phyloP scores from a whole-genome alignment of 1,140 invertebrate species.

The Aphelenchoides avenae region DNA sequence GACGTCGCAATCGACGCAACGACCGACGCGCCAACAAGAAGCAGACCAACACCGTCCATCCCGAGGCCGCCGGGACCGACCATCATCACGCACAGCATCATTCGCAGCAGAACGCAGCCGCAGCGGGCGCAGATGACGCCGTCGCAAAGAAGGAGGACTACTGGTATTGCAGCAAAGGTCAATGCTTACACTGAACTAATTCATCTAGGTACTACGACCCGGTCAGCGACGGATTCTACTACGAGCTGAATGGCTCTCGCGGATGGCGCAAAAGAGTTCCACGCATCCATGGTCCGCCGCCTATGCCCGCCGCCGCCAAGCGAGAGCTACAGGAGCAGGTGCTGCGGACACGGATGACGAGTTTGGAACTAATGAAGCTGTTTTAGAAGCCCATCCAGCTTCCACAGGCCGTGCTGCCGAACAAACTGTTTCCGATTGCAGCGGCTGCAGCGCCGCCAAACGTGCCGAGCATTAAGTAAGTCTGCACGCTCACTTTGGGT shows the following conservation, averaged over 20 bases:
- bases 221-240: conserved; percentile 53
- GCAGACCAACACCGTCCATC: neutral
- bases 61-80: no score
- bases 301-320: no score
- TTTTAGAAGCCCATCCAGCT: conserved; percentile 9
- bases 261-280: conserved; percentile 53
- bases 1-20: no score
- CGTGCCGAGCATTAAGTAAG: no score
- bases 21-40: no score
- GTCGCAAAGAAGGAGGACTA: conserved; percentile 23
- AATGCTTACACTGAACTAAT: neutral
- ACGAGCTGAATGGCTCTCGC: conserved; percentile 54
- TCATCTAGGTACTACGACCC: conserved; percentile 34
- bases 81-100: conserved; percentile 4
- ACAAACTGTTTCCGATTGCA: conserved; percentile 32
- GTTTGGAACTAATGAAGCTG: neutral
- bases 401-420: conserved; percentile 16
- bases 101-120: no score
- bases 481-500: neutral
- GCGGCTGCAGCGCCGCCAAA: conserved; percentile 10
- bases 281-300: conserved; percentile 22
- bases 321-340: conserved; percentile 12
- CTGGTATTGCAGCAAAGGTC: conserved; percentile 13
- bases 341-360: conserved; percentile 4
- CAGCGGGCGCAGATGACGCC: conserved; percentile 2